Evolutionary conservation across 1,140 invertebrate species (phyloP), one percentile per base, ranked within the genome.

Genomic region (Metaphire vulgaris): DNA sequence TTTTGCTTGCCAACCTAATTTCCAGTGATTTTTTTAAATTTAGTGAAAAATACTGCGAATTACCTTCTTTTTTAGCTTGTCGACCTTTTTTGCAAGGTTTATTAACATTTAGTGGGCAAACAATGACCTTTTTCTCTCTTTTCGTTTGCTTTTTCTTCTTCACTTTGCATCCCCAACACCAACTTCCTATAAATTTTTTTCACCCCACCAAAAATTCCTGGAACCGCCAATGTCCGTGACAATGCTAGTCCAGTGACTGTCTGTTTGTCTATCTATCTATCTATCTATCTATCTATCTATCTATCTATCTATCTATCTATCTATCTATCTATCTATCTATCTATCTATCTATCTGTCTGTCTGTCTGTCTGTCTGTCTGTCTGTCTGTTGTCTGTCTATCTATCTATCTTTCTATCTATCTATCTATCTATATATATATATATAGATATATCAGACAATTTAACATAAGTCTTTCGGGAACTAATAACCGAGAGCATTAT

Each of bases 301-400:
- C 41, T 56, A 21, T 56, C 41, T 56, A 21, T 56, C 41, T 56
- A 21, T 56, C 41, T 56, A 56, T 56, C 41, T 56, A 56, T 56
- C 41, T 56, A 56, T 56, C 41, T 56, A 21, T 56, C 41, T 12
- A 21, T 56, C 41, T 56, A 21, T 56, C 21, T 56, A 21, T 56
- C 41, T 56, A 21, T 56, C 41, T 56, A 21, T 56, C 41, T 56
- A 21, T 56, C 41, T 56, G 41, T 56, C 41, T 56, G 41, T 56
- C 41, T 56, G 41, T 56, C 41, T 56, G 41, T 56, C 41, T 56
- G 41, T 56, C 41, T 56, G 41, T 56, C 41, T 56, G 41, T 56
- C 41, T 56, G 41, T 56, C 41, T 56, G 41, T 56, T 56, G 41
- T 56, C 41, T 56, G 41, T 56, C 41, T 56, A 21, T 56, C 41